Base-by-base conservation (phyloP, 2,888 invertebrate genomes). In the Suillia variegata region DNA sequence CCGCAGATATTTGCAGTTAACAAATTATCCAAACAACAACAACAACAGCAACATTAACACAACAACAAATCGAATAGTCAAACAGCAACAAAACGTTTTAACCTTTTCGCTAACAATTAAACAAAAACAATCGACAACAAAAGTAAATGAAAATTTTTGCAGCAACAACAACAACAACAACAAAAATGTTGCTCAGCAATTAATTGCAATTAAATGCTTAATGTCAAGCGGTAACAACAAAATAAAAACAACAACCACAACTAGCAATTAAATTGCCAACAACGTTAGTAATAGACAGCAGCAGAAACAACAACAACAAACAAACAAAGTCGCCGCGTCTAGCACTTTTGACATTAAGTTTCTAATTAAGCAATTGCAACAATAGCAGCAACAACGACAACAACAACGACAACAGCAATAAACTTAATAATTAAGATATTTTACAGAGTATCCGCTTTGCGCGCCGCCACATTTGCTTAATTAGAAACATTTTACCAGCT, bases 31-130 rank as follows among this genome's bases (percentile, higher is more conserved):
- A 54, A 55, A 26, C 52, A 33, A 34, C 52, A 53, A 38, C 17
- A 42, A 53, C 55, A 59, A 33, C 52, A 55, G 22, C 33, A 51
- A 54, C 75, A 75, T 69, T 66, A 69, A n/a, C n/a, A n/a, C n/a
- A n/a, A 73, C 70, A 73, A 69, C 74, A 70, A 70, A 65, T 71
- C n/a, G n/a, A n/a, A n/a, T n/a, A n/a, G n/a, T 66, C 58, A 69
- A 69, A 65, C 62, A 64, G 56, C 74, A 64, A 72, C 71, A 72
- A 70, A 74, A 68, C 70, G 69, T 73, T 74, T 74, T 73, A 71
- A 74, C 71, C 71, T 71, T 72, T 71, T 54, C 63, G 64, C 62
- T 57, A 61, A 63, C 74, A 74, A 74, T 74, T 71, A 74, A 74
- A 69, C 64, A 53, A 33, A 33, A 55, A 21, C 47, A 48, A 34